Evolutionary conservation across 2,888 invertebrate species (phyloP).

Genomic region (Matsumyia berberina): DNA sequence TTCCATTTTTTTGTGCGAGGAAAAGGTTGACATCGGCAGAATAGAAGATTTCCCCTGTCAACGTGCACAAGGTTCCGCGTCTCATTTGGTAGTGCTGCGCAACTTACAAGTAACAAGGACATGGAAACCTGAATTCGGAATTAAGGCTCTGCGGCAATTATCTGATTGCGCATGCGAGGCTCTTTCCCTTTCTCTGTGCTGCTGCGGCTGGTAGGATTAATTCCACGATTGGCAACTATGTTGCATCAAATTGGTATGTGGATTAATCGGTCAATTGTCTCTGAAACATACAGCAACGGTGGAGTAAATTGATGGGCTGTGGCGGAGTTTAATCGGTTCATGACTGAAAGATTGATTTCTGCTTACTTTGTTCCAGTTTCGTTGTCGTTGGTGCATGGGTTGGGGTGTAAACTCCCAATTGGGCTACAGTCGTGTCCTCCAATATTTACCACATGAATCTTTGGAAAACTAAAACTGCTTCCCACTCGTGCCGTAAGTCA

Average conservation of each 20-base stretch:
- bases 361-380: constrained; percentile 19
- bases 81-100: constrained; percentile 24
- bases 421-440: not conserved
- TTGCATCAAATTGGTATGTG: constrained; percentile 58
- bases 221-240: constrained; percentile 53
- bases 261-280: constrained; percentile 49
- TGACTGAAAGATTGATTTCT: constrained; percentile 63
- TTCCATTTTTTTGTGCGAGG: not conserved
- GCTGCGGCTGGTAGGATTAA: not conserved
- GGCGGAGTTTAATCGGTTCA: constrained; percentile 58
- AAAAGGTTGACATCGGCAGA: not conserved
- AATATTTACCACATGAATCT: no score
- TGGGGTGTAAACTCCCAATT: constrained; percentile 27
- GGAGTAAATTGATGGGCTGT: constrained; percentile 47
- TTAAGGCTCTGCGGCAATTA: constrained; percentile 52
- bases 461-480: no score
- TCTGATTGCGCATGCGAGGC: constrained; percentile 54
- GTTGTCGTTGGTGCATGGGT: not conserved
- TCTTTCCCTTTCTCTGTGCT: not conserved
- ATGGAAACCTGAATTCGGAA: constrained; percentile 24
- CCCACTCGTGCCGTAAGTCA: not conserved
- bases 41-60: constrained; percentile 17
- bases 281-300: constrained; percentile 29
- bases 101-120: constrained; percentile 21
- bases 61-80: not conserved